Base-by-base conservation (phyloP, 2,888 invertebrate genomes). In the Uloborus plumipes region DNA sequence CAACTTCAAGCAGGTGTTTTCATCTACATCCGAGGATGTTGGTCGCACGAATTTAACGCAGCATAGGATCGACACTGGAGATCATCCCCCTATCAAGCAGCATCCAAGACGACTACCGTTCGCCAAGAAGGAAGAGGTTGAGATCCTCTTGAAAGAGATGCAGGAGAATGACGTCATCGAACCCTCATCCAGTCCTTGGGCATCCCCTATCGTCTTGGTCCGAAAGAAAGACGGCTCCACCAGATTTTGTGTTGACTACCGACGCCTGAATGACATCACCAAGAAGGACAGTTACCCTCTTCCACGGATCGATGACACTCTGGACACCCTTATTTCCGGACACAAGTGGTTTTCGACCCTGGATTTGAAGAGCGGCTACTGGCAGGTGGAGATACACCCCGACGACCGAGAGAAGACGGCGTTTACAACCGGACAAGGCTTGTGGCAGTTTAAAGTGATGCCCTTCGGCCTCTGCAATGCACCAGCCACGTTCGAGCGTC, bases 131-230 rank as follows among this genome's bases (percentile, higher is more conserved):
- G 51, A 67, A 67, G 66, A 66, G 51, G 66, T 66, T 2, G n/a
- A 14, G 20, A 51, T 16, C 14, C 66, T 67, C 51, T 6, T 53
- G 18, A 51, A 1, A 3, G 51, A 67, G 26, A 50, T 67, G 66
- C 2, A 51, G 22, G 20, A 67, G 22, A 51, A 67, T 51, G 51
- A 51, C 2, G 15, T 51, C 3, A 67, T 67, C 22, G 20, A 67
- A 26, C 51, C 51, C 11, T 67, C 66, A 15, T 1, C 22, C 6
- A 61, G 87, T 26, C 88, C 89, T 0, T 89, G 88, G 87, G 85
- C 87, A 6, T 85, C 87, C 1, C 89, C 88, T 0, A 85, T 89
- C 6, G 88, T 89, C 2, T 64, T 89, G 0, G 88, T 88, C 1
- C 85, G 85, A 20, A 89, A 89, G 85, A 88, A 88, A 74, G 85